These are phyloP conservation scores for Artibeus lituratus DNA, from an alignment of 2,797 vertebrate species.

Conservation along the genomic window DNA sequence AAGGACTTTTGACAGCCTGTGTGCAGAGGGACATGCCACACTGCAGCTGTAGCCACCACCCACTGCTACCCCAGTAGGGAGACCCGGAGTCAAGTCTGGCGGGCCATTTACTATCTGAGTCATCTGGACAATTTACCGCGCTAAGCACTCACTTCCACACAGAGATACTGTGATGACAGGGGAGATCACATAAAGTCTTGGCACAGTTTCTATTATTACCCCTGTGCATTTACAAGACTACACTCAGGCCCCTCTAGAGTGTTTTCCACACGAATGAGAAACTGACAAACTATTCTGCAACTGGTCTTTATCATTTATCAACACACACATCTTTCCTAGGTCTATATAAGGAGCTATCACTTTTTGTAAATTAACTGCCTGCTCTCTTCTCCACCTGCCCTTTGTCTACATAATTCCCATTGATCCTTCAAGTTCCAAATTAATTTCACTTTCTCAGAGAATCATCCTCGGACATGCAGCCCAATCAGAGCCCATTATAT, in stretches of 20 bases:
- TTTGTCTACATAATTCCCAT: not conserved
- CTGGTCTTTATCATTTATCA: not conserved
- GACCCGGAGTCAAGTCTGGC: not conserved
- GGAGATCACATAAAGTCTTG: not conserved
- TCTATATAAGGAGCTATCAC: not conserved
- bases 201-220: not conserved
- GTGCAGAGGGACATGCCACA: not conserved
- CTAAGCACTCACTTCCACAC: not conserved
- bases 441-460: not conserved
- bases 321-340: not conserved
- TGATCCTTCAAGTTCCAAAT: not conserved
- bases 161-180: not conserved
- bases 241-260: not conserved
- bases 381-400: not conserved
- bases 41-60: not conserved
- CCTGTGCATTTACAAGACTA: not conserved
- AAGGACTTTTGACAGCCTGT: not conserved
- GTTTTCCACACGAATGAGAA: not conserved
- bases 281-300: not conserved
- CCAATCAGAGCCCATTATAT: not conserved
- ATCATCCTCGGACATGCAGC: not conserved
- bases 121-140: not conserved
- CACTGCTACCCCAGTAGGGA: rapidly evolving
- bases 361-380: not conserved
- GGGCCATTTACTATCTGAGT: rapidly evolving